Evolutionary conservation across 2,888 invertebrate genomes (phyloP).

Genomic region (Amblyjoppa fuscipennis): DNA sequence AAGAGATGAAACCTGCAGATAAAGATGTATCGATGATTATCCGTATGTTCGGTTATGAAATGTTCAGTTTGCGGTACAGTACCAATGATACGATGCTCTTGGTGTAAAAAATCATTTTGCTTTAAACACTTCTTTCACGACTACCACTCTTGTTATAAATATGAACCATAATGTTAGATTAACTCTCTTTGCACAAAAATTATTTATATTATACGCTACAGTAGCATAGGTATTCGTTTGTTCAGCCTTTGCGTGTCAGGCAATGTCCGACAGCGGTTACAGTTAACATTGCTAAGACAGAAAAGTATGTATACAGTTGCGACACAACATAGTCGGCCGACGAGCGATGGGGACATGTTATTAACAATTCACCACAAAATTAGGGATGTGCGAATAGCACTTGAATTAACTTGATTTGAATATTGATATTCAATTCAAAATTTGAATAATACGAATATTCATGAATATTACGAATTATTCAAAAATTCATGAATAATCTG

Average conservation of each 20-base stretch:
- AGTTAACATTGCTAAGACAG: not conserved
- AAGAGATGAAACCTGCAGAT: not conserved
- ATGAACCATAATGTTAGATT: not conserved
- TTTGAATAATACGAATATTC: no score
- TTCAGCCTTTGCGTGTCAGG: constrained; percentile 31
- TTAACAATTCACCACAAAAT: no score
- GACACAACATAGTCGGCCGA: not conserved
- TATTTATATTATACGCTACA: no score
- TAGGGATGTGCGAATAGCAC: no score
- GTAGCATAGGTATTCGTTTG: constrained; percentile 1
- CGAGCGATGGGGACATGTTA: no score
- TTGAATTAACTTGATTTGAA: no score
- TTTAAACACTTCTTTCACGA: constrained; percentile 6
- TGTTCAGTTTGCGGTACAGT: constrained; percentile 4
- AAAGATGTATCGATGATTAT: not conserved
- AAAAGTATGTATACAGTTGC: not conserved
- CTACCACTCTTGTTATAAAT: constrained; percentile 3
- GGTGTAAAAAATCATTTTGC: constrained; percentile 4
- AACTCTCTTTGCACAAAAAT: no score
- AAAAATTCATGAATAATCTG: no score
- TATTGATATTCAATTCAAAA: no score
- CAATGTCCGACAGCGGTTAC: constrained; percentile 13
- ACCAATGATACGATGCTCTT: constrained; percentile 17
- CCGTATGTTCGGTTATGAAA: not conserved
- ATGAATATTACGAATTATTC: no score